Evolutionary conservation across 2,888 invertebrate species (phyloP), one percentile per base, ranked within the genome.

Genomic region (Rhagium mordax): DNA sequence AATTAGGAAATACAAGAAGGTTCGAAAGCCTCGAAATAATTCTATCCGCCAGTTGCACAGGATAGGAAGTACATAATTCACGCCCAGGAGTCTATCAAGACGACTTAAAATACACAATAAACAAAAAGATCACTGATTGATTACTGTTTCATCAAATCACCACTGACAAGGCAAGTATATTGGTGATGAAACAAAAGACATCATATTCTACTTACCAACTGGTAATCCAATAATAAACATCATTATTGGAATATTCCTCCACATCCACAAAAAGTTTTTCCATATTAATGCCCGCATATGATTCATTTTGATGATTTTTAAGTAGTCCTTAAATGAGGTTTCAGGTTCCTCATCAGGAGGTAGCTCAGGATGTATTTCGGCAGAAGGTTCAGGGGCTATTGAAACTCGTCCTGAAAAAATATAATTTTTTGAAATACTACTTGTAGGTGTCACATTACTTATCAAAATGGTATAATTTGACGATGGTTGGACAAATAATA

Each of bases 231-330:
- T 92, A 80, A 97, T 94, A 87, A 97, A 97, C 57, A 94, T 86
- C 90, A 98, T 92, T 47, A 96, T 91, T 0, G 94, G 93, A 76
- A 93, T 91, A 87, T 96, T 96, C 81, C 96, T 91, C 89, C 94
- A 93, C 90, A 96, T 93, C 92, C 95, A 95, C 66, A 96, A 89
- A 83, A 95, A 94, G 86, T 96, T 96, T 87, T 96, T 97, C 95
- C 96, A 96, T 57, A 96, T 91, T 20, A 96, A 87, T 0, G 96
- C 95, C 80, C 92, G 92, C 93, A 96, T 94, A 81, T 95, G 94
- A 83, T 91, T 89, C 77, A 89, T 88, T 81, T 93, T 90, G 87
- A 94, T 90, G 48, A 94, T 91, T 86, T 91, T 92, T 61, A 85
- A 88, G 74, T 90, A 89, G 74, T 93, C 92, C 2, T 67, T 74